Conservation (phyloP, 1,140 invertebrate species). For the Aphidius gifuensis region DNA sequence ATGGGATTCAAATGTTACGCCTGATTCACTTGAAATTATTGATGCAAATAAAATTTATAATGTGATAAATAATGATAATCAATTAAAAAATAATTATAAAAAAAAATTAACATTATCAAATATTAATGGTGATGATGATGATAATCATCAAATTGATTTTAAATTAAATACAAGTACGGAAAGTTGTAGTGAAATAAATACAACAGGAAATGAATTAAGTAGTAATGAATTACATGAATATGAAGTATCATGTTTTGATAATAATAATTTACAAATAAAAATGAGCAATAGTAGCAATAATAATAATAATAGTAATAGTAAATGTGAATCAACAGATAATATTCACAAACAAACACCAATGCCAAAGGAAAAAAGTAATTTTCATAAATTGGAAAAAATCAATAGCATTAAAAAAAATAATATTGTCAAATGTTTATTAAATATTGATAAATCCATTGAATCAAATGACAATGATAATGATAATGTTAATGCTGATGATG, state of each 20-base stretch:
- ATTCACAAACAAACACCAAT: conserved; percentile 7
- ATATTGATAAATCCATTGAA: no score
- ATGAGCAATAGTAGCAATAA: neutral
- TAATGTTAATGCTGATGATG: neutral
- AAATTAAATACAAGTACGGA: conserved; percentile 30
- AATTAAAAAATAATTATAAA: neutral
- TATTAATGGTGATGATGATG: conserved; percentile 10
- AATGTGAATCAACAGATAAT: neutral
- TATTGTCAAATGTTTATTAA: neutral
- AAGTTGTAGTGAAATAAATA: conserved; percentile 38
- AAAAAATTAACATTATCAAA: neutral
- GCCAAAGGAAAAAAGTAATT: neutral
- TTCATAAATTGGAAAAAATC: no score
- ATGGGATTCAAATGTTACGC: conserved; percentile 37
- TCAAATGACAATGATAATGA: neutral
- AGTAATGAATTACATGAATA: conserved; percentile 49
- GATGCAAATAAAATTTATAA: neutral
- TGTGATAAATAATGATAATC: conserved; percentile 2
- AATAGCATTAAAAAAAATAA: no score
- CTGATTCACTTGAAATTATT: conserved; percentile 46
- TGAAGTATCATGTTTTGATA: conserved; percentile 25
- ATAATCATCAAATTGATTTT: neutral
- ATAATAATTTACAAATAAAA: conserved; percentile 2
- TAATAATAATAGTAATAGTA: neutral
- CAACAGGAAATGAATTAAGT: conserved; percentile 42